These are phyloP conservation scores for Drosophila suzukii DNA, from an alignment of 1,140 invertebrate species.

Conservation along the genomic window DNA sequence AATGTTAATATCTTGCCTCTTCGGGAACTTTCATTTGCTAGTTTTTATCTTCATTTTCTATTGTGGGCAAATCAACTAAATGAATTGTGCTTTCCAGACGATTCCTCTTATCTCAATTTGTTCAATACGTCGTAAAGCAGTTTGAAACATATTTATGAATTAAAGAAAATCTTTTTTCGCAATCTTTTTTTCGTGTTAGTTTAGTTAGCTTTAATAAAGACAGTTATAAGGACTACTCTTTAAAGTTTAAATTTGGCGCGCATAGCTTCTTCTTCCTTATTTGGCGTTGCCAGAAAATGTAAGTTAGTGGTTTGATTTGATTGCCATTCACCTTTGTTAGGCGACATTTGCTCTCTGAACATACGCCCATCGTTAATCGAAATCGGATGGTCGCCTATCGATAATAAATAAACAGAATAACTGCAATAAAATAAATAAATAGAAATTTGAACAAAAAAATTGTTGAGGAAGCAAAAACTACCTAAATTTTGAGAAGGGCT, in stretches of 20 bases:
- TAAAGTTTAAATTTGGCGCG: neutral
- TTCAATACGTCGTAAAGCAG: no score
- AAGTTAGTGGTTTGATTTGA: neutral
- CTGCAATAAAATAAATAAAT: conserved; percentile 4
- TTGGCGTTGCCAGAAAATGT: neutral
- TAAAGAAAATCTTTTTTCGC: no score
- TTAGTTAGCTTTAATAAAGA: no score
- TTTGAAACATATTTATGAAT: no score
- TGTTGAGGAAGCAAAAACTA: neutral
- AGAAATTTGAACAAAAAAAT: conserved; percentile 6
- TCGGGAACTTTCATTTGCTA: neutral
- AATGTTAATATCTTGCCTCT: neutral
- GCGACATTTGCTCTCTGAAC: neutral
- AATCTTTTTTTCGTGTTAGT: no score
- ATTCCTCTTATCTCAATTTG: no score
- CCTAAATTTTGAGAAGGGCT: neutral
- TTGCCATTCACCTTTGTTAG: neutral
- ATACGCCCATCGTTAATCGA: no score
- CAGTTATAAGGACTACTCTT: neutral
- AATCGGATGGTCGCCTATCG: no score
- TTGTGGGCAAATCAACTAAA: no score
- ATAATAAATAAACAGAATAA: neutral
- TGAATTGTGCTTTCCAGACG: no score
- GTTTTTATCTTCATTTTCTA: no score
- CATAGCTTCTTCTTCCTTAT: neutral